Evolutionary conservation across 2,113 vertebrate species (phyloP).

Genomic region (Grallaria varia): DNA sequence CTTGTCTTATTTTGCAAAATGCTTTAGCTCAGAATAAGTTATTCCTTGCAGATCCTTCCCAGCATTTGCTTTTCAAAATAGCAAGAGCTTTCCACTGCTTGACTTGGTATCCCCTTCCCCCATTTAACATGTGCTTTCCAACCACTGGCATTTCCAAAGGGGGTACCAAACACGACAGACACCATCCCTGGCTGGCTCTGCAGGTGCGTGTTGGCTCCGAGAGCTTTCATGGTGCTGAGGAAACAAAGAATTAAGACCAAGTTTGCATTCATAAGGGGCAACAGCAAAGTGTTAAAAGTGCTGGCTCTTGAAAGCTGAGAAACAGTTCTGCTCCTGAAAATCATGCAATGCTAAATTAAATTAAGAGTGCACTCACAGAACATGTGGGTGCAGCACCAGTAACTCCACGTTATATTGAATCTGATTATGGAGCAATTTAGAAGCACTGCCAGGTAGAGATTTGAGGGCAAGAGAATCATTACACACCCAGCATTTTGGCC

Average conservation of each 20-base stretch:
- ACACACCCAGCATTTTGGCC: neutral
- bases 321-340: neutral
- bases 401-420: neutral
- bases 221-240: neutral
- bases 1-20: constrained; percentile 21
- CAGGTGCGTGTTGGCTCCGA: neutral
- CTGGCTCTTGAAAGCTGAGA: neutral
- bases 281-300: neutral
- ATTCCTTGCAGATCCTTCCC: neutral
- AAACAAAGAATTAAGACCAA: neutral
- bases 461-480: neutral
- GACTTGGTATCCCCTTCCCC: neutral
- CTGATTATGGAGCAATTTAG: neutral
- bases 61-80: neutral
- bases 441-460: neutral
- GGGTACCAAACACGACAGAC: neutral
- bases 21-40: neutral
- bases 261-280: neutral
- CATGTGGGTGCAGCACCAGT: neutral
- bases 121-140: neutral
- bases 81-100: neutral
- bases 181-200: neutral
- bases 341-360: neutral
- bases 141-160: neutral
- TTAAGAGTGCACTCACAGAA: neutral